A percentile compares a stretch with the other conserved stretches of the same genome.
phyloP scores from a whole-genome alignment of 2,797 vertebrate species.

The Lutra lutra region DNA sequence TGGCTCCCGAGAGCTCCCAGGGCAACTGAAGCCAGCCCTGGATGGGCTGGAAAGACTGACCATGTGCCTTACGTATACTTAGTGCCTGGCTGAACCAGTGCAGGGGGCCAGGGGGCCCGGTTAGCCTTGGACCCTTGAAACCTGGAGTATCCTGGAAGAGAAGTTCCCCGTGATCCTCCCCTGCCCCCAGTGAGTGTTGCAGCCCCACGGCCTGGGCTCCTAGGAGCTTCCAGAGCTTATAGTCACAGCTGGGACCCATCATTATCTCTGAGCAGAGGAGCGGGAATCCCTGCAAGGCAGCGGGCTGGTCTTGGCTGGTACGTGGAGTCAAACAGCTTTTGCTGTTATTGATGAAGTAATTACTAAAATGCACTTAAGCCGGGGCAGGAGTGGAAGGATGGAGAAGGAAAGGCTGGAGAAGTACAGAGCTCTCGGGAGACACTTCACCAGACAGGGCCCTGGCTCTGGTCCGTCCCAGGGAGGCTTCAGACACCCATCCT shows the following conservation, averaged over 20 bases:
- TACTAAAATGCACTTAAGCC: slow-evolving; percentile 75
- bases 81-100: slow-evolving; percentile 11
- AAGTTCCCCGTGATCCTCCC: neutral
- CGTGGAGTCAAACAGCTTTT: neutral
- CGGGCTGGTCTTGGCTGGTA: neutral
- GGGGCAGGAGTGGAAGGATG: neutral
- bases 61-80: slow-evolving; percentile 13
- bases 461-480: neutral
- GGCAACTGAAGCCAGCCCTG: neutral
- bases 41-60: neutral
- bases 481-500: neutral
- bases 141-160: neutral
- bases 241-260: neutral
- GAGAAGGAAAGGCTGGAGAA: neutral
- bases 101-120: neutral
- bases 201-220: neutral
- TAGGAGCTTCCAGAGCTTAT: neutral
- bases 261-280: slow-evolving; percentile 49
- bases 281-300: slow-evolving; percentile 59
- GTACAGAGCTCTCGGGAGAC: neutral
- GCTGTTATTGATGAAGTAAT: slow-evolving; percentile 44
- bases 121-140: neutral
- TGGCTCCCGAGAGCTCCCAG: slow-evolving; percentile 17
- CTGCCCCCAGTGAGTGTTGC: neutral
- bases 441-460: neutral